A percentile compares a stretch with the other conserved stretches of the same genome.
These are phyloP conservation scores for Stichopus chloronotus DNA, from an alignment of 35 echinoderm and acorn worm species.

Conservation along the genomic window DNA sequence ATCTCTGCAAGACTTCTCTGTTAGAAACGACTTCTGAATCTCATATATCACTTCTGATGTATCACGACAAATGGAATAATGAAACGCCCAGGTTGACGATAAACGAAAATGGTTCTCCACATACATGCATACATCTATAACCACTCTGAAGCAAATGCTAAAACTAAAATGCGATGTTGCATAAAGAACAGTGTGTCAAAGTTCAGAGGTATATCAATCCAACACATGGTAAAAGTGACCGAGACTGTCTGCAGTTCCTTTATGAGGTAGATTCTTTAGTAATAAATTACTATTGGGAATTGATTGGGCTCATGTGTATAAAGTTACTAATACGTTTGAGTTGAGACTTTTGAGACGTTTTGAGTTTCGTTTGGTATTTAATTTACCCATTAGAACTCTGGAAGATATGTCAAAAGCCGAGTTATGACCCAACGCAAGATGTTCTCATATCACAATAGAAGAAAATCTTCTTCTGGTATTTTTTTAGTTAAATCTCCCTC, in stretches of 20 bases:
- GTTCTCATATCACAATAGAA: not conserved
- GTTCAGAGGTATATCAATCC: not conserved
- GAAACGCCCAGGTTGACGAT: too few relatives aligned
- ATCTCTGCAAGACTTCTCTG: too few relatives aligned
- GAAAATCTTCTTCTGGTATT: not conserved
- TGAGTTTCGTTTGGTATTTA: not conserved
- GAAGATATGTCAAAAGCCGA: not conserved
- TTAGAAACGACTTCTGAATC: too few relatives aligned
- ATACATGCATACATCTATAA: not conserved
- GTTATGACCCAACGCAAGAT: not conserved
- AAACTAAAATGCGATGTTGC: not conserved
- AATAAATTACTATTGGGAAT: not conserved
- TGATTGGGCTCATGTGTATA: not conserved
- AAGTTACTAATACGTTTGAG: not conserved
- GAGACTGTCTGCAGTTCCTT: not conserved
- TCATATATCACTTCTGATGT: too few relatives aligned
- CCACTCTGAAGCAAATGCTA: not conserved
- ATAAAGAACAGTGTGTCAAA: not conserved
- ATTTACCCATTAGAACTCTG: not conserved
- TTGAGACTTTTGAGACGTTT: not conserved
- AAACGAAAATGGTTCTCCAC: not conserved
- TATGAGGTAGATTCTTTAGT: not conserved
- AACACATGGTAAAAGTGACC: not conserved
- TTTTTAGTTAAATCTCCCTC: too few relatives aligned
- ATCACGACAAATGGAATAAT: too few relatives aligned